A percentile compares a stretch with the other conserved stretches of the same genome.
phyloP scores from a whole-genome alignment of 2,888 invertebrate genomes.

The Yponomeuta cagnagella region DNA sequence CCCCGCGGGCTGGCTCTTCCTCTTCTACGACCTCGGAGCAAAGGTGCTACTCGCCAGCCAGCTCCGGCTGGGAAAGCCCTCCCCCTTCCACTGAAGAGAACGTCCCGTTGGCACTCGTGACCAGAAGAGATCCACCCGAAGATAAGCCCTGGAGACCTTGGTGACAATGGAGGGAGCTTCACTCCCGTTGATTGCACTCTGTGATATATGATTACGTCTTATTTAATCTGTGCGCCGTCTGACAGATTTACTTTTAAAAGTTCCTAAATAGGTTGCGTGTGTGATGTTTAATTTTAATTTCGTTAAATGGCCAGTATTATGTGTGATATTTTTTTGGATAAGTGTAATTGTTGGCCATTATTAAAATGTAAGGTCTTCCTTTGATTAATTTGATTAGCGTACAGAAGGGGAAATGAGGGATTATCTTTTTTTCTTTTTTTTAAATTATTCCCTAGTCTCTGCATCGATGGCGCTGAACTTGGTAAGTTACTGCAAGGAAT shows the following conservation, averaged over 20 bases:
- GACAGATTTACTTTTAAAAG: slow-evolving; percentile 12
- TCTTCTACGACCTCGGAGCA: slow-evolving; percentile 79
- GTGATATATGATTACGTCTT: slow-evolving; percentile 31
- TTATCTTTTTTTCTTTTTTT: too few species aligned
- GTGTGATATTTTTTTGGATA: slow-evolving; percentile 17
- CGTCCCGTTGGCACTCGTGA: slow-evolving; percentile 83
- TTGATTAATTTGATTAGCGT: slow-evolving; percentile 23
- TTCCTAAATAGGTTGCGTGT: slow-evolving; percentile 16
- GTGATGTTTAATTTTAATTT: slow-evolving; percentile 1
- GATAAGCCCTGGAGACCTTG: slow-evolving; percentile 90
- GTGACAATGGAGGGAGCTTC: slow-evolving; percentile 56
- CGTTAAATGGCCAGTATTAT: slow-evolving; percentile 19
- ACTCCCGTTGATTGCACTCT: slow-evolving; percentile 29
- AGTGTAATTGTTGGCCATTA: slow-evolving; percentile 14
- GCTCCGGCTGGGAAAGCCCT: slow-evolving; percentile 67
- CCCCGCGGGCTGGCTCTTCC: slow-evolving; percentile 80
- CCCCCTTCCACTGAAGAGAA: slow-evolving; percentile 57
- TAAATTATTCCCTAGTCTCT: too few species aligned
- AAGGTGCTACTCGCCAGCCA: slow-evolving; percentile 76
- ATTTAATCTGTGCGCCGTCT: slow-evolving; percentile 32
- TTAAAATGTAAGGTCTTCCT: slow-evolving; percentile 26
- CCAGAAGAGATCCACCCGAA: slow-evolving; percentile 78
- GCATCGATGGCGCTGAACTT: too few species aligned
- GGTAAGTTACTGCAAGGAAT: too few species aligned
- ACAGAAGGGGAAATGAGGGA: not conserved